phyloP scores from a whole-genome alignment of 1,140 invertebrate genomes.

The Drosophila trapezifrons region DNA sequence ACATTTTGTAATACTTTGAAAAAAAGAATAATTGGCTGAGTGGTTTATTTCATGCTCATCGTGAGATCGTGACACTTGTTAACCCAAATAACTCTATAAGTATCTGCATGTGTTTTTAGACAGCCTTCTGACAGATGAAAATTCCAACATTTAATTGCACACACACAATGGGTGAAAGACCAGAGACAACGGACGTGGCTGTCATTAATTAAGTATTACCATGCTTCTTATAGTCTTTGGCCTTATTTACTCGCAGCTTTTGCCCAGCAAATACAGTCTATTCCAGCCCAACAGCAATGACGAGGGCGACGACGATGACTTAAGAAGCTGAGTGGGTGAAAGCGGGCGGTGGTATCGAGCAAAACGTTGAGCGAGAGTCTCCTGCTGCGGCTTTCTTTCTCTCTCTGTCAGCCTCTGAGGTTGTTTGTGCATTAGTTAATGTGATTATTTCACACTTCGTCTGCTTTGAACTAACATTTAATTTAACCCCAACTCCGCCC shows the following conservation, averaged over 20 bases:
- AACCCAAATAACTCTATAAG: constrained; percentile 11
- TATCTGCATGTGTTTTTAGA: not conserved
- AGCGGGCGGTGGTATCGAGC: constrained; percentile 11
- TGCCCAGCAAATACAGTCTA: constrained; percentile 11
- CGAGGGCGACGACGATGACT: constrained; percentile 34
- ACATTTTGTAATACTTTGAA: too few relatives aligned
- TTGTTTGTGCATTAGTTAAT: constrained; percentile 71
- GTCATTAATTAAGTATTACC: constrained; percentile 47
- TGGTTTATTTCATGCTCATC: not conserved
- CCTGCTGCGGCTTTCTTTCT: constrained; percentile 7
- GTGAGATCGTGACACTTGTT: constrained; percentile 5
- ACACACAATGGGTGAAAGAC: constrained; percentile 1
- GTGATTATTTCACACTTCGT: constrained; percentile 81
- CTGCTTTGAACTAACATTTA: constrained; percentile 69
- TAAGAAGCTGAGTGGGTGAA: constrained; percentile 22
- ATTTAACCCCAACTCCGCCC: constrained; percentile 24
- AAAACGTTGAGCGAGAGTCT: too few relatives aligned
- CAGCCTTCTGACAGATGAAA: not conserved
- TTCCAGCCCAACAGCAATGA: constrained; percentile 43
- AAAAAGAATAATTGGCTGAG: not conserved
- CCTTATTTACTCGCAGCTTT: constrained; percentile 8
- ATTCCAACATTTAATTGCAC: constrained; percentile 12
- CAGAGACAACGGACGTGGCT: constrained; percentile 1
- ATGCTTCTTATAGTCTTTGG: constrained; percentile 7
- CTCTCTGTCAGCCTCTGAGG: constrained; percentile 12